Conservation (phyloP, 2,797 vertebrate species). For the Margarornis squamiger region DNA sequence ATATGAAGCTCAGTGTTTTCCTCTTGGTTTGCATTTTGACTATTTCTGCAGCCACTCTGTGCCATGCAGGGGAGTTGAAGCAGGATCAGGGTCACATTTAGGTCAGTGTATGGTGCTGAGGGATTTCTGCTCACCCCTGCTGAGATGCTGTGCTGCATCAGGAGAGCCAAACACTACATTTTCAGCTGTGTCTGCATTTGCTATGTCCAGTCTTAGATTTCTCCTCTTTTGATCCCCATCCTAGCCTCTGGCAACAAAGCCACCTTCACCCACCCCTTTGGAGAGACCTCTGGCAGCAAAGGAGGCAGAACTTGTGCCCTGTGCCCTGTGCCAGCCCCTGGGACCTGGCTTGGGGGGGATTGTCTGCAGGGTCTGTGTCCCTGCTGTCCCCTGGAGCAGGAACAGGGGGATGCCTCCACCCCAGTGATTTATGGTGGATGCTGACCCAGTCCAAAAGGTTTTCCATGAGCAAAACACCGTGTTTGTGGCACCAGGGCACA, state of each 20-base stretch:
- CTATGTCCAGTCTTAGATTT: background rate
- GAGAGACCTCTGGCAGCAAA: background rate
- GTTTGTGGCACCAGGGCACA: background rate
- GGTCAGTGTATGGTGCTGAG: background rate
- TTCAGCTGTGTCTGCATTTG: background rate
- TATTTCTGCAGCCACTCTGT: background rate
- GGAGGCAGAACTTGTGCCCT: background rate
- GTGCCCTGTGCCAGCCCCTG: background rate
- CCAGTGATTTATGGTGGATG: background rate
- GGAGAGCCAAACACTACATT: too few species aligned
- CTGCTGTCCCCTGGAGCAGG: too few species aligned
- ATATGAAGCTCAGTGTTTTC: background rate
- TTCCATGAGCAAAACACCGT: background rate
- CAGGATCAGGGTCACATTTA: background rate
- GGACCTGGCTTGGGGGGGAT: accelerated
- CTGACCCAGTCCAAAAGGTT: background rate
- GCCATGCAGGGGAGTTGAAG: background rate
- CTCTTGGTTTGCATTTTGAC: background rate
- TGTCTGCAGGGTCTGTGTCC: background rate
- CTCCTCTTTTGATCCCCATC: background rate
- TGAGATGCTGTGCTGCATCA: background rate
- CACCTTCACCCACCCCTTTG: background rate
- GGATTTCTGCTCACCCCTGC: background rate
- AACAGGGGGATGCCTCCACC: background rate
- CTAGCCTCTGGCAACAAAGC: background rate